phyloP scores from a whole-genome alignment of 2,797 vertebrate genomes.

The Poeciliopsis infans region DNA sequence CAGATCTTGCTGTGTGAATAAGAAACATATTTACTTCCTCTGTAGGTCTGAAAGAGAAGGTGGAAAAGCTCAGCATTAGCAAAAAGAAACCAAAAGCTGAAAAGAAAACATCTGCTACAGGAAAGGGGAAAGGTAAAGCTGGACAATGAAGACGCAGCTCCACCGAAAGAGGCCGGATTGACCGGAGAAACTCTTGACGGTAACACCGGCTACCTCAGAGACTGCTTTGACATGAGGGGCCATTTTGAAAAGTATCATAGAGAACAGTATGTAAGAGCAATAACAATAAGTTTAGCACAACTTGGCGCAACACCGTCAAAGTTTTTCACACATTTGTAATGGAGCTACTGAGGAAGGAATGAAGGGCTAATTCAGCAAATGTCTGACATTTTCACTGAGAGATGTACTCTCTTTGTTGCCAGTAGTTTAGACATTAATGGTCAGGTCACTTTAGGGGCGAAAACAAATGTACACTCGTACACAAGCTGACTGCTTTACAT shows the following conservation, averaged over 20 bases:
- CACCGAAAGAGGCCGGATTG: neutral
- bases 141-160: neutral
- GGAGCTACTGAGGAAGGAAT: too few relatives aligned
- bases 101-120: constrained; percentile 58
- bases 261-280: neutral
- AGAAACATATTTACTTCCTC: neutral
- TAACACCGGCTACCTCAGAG: neutral
- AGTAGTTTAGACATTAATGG: too few relatives aligned
- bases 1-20: neutral
- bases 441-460: too few relatives aligned
- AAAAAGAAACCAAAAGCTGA: constrained; percentile 37
- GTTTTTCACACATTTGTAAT: neutral
- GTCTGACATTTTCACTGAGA: neutral
- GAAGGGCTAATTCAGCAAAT: neutral
- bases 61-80: rapidly evolving
- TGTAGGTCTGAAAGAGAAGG: neutral
- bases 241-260: too few relatives aligned
- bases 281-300: neutral
- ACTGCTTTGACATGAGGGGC: neutral
- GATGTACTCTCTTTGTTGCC: neutral
- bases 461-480: neutral
- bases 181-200: too few relatives aligned
- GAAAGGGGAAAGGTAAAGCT: constrained; percentile 65
- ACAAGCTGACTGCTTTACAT: neutral
- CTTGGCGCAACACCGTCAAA: too few relatives aligned